Evolutionary conservation across 2,888 invertebrate genomes (phyloP), one percentile per base, ranked within the genome.

Genomic region (Meghimatium bilineatum): DNA sequence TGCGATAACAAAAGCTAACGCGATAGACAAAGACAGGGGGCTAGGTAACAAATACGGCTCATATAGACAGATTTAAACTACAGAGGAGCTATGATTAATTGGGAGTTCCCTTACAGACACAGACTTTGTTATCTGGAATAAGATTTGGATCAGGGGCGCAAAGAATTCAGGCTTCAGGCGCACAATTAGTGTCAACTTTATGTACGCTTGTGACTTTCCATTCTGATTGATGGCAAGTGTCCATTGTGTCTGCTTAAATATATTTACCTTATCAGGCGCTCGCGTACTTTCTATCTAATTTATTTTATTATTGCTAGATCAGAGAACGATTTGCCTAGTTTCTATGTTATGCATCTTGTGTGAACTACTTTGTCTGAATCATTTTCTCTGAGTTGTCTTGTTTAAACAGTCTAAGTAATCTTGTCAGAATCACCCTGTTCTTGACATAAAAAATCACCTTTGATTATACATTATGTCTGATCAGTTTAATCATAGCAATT

Each of bases 161-260:
- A 72, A 1, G 10, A 36, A 71, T 38, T 36, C 23, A 36, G 36
- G 69, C n/a, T 26, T 17, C 23, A 8, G 0, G 1, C 26, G 38
- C 20, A 72, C 72, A 72, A 72, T 72, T 72, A 72, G 72, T 72
- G 72, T 72, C 72, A 72, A n/a, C 14, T 38, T 44, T 29, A 10
- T n/a, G 10, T 29, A 44, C n/a, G n/a, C 49, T 8, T n/a, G 72
- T 72, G 44, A 72, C 72, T 72, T 72, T 29, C n/a, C 72, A 36
- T 26, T 72, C n/a, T 72, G 72, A 72, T 72, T 44, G 72, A 72
- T 72, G 49, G 29, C 44, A 20, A 71, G 44, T 49, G 29, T 49
- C 29, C 20, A 8, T n/a, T 44, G 72, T 44, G n/a, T 29, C 26
- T 10, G n/a, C 49, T 72, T 1, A 26, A 29, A 26, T 23, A 3